Evolutionary conservation across 2,113 vertebrate species (phyloP).

Genomic region (Nematolebias whitei): DNA sequence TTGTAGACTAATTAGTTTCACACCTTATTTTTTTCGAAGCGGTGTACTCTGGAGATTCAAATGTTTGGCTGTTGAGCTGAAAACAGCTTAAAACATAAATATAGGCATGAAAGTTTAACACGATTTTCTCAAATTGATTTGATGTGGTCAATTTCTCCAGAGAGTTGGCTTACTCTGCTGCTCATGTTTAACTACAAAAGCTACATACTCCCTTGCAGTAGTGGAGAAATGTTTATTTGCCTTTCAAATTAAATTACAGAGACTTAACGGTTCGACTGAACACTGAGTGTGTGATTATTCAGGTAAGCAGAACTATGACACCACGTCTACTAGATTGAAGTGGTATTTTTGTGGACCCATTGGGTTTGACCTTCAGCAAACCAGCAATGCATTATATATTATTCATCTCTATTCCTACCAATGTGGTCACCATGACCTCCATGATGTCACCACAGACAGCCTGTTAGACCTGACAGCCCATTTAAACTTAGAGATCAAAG

Average conservation of each 20-base stretch:
- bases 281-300: slow-evolving; percentile 15
- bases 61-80: slow-evolving; percentile 3
- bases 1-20: slow-evolving; percentile 17
- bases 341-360: slow-evolving; percentile 23
- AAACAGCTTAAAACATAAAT: slow-evolving; percentile 16
- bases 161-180: slow-evolving; percentile 2
- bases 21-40: slow-evolving; percentile 12
- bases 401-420: slow-evolving; percentile 11
- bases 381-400: slow-evolving; percentile 23
- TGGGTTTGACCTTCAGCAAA: slow-evolving; percentile 37
- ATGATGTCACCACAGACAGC: slow-evolving; percentile 30
- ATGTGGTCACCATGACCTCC: slow-evolving; percentile 30
- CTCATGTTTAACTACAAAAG: slow-evolving; percentile 4
- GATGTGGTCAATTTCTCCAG: slow-evolving; percentile 8
- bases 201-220: neutral
- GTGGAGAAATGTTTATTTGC: neutral
- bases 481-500: slow-evolving; percentile 50
- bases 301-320: slow-evolving; percentile 5
- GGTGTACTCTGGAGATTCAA: slow-evolving; percentile 1
- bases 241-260: neutral
- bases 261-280: neutral
- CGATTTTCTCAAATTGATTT: neutral
- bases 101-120: slow-evolving; percentile 14
- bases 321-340: slow-evolving; percentile 11
- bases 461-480: slow-evolving; percentile 44